Conservation (phyloP, 2,888 invertebrate species). For the Myathropa florea region DNA sequence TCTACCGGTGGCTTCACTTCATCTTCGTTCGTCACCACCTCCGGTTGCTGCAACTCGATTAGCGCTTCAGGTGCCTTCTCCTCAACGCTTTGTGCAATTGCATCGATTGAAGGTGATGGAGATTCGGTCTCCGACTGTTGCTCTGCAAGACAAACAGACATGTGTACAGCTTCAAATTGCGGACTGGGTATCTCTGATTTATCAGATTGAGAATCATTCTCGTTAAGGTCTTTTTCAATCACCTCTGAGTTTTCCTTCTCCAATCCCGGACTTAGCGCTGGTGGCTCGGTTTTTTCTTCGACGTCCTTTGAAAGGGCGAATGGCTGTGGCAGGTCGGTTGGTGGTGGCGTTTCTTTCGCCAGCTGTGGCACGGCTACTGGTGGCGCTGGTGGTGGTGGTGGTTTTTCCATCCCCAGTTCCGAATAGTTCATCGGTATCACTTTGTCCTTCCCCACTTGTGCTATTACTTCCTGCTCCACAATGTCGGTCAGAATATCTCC, state of each 20-base stretch:
- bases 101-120: not conserved
- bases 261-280: not conserved
- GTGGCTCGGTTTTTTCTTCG: not conserved
- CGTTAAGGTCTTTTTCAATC: not conserved
- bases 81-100: not conserved
- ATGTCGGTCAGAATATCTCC: constrained; percentile 26
- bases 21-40: not conserved
- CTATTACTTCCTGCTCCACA: constrained; percentile 21
- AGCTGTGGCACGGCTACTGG: not conserved
- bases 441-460: not conserved
- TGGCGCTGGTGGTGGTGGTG: not conserved
- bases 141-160: not conserved
- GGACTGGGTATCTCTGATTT: not conserved
- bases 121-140: not conserved
- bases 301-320: not conserved
- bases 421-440: not conserved
- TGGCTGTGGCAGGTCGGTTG: not conserved
- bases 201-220: not conserved
- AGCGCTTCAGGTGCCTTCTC: constrained; percentile 10
- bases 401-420: not conserved
- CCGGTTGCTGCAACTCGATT: not conserved
- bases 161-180: not conserved
- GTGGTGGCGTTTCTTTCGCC: not conserved
- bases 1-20: constrained; percentile 20
- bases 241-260: not conserved